These are phyloP conservation scores for Stichodactyla helianthus DNA, from an alignment of 64 coral and sea anemone genomes.

Conservation along the genomic window DNA sequence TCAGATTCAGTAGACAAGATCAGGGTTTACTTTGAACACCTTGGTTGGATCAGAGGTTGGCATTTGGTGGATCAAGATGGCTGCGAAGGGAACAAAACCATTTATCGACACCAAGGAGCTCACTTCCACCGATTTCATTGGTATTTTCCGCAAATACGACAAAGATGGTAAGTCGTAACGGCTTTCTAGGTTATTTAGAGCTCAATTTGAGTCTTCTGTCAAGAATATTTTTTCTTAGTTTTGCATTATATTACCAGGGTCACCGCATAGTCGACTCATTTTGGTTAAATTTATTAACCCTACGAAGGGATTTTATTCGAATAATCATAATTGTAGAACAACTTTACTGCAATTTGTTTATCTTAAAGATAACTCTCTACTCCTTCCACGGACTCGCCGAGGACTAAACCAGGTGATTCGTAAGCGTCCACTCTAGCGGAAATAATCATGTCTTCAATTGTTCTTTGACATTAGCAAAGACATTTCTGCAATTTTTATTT, in stretches of 20 bases:
- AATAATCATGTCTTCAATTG: not conserved
- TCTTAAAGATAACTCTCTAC: not conserved
- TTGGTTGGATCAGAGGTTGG: not conserved
- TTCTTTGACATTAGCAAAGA: too few species aligned
- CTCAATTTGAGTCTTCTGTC: not conserved
- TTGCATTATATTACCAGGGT: not conserved
- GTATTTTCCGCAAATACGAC: conserved; percentile 55
- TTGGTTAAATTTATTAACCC: not conserved
- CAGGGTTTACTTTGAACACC: not conserved
- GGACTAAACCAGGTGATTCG: not conserved
- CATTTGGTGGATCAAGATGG: not conserved
- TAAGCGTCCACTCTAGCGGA: not conserved
- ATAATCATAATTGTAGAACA: not conserved
- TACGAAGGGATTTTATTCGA: not conserved
- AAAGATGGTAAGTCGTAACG: conserved; percentile 41
- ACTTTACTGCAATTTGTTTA: not conserved
- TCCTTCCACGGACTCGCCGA: not conserved
- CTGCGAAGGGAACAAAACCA: not conserved
- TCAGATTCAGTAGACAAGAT: not conserved
- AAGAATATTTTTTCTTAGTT: not conserved
- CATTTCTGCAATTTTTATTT: too few species aligned
- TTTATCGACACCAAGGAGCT: conserved; percentile 30
- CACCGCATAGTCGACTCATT: not conserved
- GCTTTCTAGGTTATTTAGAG: not conserved
- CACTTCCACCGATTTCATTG: conserved; percentile 46